Base-by-base conservation (phyloP, 2,888 invertebrate species). In the Sphaerophoria rueppellii region DNA sequence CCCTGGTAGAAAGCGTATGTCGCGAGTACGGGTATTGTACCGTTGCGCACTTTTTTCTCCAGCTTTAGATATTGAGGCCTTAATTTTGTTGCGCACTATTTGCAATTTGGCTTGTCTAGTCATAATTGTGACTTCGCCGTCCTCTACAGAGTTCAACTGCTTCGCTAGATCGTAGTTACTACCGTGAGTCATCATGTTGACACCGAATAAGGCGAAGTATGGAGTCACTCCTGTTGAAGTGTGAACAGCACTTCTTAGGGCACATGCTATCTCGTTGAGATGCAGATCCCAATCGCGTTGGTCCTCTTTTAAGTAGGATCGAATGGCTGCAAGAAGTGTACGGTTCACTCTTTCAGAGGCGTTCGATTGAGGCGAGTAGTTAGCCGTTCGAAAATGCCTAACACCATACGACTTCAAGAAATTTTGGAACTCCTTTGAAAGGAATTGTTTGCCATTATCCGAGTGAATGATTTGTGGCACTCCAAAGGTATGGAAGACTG, bases 321-420 rank as follows among this genome's bases (percentile, higher is more conserved):
- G 50, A 3, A 90, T 88, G 58, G 88, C 88, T 0, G 89, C 89
- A 5, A 89, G 87, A 0, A 90, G 61, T 0, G 88, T 88, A 16
- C 88, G 76, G 67, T 90, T 90, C 0, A 88, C 87, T 0, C 89
- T 73, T 71, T 90, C 90, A 0, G 89, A 89, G n/a, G n/a, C n/a
- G n/a, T n/a, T n/a, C n/a, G n/a, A n/a, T n/a, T 63, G 61, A 0
- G 67, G 67, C 11, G 67, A 11, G 12, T 67, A 67, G 24, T 54
- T 37, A 7, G 48, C 58, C 0, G 87, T 89, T 61, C 80, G 87
- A 0, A 71, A 71, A 4, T 60, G 55, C 9, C 37, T 6, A 1
- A 57, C 37, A 2, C 57, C 57, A 14, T 57, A 57, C 1, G 37
- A 0, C 2, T 16, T 4, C 40, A 87, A 34, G 6, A 88, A 34